phyloP scores from a whole-genome alignment of 2,888 invertebrate species.

The Athetis lepigone region DNA sequence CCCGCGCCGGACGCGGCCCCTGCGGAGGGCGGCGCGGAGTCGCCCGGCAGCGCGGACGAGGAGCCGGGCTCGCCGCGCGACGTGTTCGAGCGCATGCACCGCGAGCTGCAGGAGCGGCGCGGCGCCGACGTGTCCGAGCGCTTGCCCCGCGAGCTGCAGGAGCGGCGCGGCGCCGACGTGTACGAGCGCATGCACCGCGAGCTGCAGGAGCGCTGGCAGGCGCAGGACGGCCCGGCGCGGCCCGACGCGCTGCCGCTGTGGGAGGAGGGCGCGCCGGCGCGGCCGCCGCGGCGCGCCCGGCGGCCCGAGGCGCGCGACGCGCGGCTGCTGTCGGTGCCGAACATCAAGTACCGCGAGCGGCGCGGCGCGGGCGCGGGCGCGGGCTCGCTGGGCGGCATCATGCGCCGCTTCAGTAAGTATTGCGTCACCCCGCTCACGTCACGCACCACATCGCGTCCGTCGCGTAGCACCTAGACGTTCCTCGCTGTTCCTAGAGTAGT shows the following conservation, averaged over 20 bases:
- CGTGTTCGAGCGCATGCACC: constrained; percentile 84
- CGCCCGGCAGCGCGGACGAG: constrained; percentile 66
- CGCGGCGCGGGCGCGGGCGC: constrained; percentile 83
- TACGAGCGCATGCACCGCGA: constrained; percentile 85
- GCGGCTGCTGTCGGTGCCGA: constrained; percentile 94
- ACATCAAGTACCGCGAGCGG: constrained; percentile 92
- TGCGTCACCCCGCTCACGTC: constrained; percentile 69
- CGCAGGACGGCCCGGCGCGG: constrained; percentile 72
- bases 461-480: constrained; percentile 74
- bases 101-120: constrained; percentile 80
- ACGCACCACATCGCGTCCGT: constrained; percentile 60
- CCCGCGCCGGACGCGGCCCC: constrained; percentile 61
- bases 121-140: constrained; percentile 82
- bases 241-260: constrained; percentile 88
- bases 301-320: constrained; percentile 88
- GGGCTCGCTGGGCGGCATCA: constrained; percentile 93
- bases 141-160: constrained; percentile 83
- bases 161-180: constrained; percentile 76
- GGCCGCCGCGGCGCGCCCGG: constrained; percentile 73
- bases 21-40: constrained; percentile 50
- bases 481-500: constrained; percentile 81
- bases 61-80: constrained; percentile 71
- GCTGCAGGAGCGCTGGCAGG: constrained; percentile 85
- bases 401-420: constrained; percentile 97
- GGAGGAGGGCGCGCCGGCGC: constrained; percentile 75